Evolutionary conservation across 2,888 invertebrate genomes (phyloP).

Genomic region (Griposia aprilina): DNA sequence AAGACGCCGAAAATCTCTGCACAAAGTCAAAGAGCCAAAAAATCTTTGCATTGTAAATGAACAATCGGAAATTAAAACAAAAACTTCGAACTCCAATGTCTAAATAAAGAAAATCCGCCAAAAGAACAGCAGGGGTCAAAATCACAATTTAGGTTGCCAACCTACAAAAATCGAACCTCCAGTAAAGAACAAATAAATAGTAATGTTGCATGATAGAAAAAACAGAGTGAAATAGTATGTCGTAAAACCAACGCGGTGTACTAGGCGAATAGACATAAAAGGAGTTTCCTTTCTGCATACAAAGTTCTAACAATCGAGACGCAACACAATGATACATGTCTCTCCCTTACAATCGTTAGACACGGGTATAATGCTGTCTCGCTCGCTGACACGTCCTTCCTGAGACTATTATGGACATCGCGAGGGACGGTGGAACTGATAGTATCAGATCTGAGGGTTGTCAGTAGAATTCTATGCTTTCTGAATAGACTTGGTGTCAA

Average conservation of each 20-base stretch:
- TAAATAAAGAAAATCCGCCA: conserved; percentile 32
- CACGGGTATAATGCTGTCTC: conserved; percentile 84
- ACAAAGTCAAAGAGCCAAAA: conserved; percentile 54
- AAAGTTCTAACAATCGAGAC: conserved; percentile 85
- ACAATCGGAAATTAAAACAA: conserved; percentile 60
- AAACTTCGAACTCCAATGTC: conserved; percentile 11
- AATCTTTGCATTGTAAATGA: conserved; percentile 63
- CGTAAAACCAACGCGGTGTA: conserved; percentile 71
- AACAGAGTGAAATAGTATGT: conserved; percentile 66
- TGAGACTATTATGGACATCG: conserved; percentile 80
- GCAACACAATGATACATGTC: conserved; percentile 85
- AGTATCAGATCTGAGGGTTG: conserved; percentile 81
- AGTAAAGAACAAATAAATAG: conserved; percentile 46
- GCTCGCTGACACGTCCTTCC: conserved; percentile 87
- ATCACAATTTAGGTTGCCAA: conserved; percentile 28
- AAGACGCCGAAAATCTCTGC: conserved; percentile 26
- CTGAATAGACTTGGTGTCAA: conserved; percentile 76
- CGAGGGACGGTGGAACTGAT: conserved; percentile 79
- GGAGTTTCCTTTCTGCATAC: conserved; percentile 84
- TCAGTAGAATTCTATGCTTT: conserved; percentile 76
- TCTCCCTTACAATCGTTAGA: conserved; percentile 82
- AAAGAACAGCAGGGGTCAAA: conserved; percentile 39
- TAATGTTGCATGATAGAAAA: conserved; percentile 55
- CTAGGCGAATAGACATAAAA: conserved; percentile 78
- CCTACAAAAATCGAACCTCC: conserved; percentile 9